Evolutionary conservation across 1,140 invertebrate species (phyloP), one percentile per base, ranked within the genome.

Genomic region (Anastatus disparis): DNA sequence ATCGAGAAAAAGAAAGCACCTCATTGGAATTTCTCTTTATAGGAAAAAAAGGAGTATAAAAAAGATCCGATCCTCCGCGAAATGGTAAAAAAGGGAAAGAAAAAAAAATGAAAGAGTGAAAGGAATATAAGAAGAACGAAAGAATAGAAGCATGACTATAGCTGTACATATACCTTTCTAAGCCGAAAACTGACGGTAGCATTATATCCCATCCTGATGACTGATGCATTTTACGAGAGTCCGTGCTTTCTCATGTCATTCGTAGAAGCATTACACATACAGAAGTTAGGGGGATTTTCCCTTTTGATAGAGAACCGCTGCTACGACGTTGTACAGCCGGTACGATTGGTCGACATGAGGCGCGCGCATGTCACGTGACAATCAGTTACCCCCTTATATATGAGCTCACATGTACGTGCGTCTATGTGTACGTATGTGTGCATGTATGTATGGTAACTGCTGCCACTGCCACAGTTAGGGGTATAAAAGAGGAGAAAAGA

Each of bases 331-430:
- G 40, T 63, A 52, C 50, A 44, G 29, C 24, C 15, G 24, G 29
- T n/a, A n/a, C 48, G 58, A 70, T 70, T 70, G 59, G 56, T 62
- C 40, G 56, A 50, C 6, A 12, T 13, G 20, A 6, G 27, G 40
- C 20, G 48, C 46, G 38, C 58, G 31, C 24, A n/a, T n/a, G 42
- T 70, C 68, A 70, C 68, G 68, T 70, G 68, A 64, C 59, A 63
- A n/a, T 29, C 20, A 50, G 48, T 29, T 44, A 20, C 46, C 58
- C 67, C 46, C 35, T 68, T 35, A 12, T 20, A 27, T 50, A 27
- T 48, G 17, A 20, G 29, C 61, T 46, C 48, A 40, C 46, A 22
- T 35, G 22, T 38, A 40, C 31, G 35, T 35, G 55, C 3, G 55
- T n/a, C 1, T 10, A 24, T 2, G 10, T 52, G 20, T 52, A 27